Conservation (phyloP, 2,113 vertebrate genomes). For the Pachypanchax playfairii region DNA sequence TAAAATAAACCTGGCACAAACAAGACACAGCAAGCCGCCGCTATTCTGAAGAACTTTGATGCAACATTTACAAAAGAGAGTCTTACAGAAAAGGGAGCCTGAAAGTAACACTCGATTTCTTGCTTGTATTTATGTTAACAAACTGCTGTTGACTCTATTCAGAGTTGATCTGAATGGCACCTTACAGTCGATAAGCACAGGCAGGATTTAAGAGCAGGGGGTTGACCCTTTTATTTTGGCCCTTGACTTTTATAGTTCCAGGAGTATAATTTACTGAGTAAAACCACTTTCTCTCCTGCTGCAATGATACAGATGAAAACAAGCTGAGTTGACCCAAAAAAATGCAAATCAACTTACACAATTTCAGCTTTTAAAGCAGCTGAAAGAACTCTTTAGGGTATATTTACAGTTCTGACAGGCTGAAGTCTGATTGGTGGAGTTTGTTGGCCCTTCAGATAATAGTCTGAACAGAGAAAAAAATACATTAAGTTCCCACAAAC, state of each 20-base stretch:
- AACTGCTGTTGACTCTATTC: constrained; percentile 18
- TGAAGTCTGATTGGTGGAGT: background rate
- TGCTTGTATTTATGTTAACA: constrained; percentile 14
- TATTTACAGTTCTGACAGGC: background rate
- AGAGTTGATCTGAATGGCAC: constrained; percentile 28
- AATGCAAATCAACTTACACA: constrained; percentile 6
- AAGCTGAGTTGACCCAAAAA: constrained; percentile 19
- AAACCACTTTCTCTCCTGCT: constrained; percentile 9
- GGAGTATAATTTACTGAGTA: constrained; percentile 9
- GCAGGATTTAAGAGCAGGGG: constrained; percentile 1
- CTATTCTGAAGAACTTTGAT: constrained; percentile 15
- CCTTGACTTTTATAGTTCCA: constrained; percentile 2
- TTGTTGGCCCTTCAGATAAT: background rate
- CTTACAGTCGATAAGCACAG: background rate
- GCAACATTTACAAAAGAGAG: constrained; percentile 22
- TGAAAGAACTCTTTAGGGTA: background rate
- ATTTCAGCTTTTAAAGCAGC: constrained; percentile 10
- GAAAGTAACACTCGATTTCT: constrained; percentile 14
- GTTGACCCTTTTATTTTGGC: background rate
- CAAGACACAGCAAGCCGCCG: constrained; percentile 19
- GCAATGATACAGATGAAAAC: constrained; percentile 23
- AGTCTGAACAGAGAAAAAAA: background rate
- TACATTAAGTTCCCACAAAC: too few species aligned
- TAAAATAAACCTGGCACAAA: constrained; percentile 50
- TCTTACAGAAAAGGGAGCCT: constrained; percentile 18